Conservation (phyloP, 1,140 invertebrate species). For the Rhopalosiphum padi region DNA sequence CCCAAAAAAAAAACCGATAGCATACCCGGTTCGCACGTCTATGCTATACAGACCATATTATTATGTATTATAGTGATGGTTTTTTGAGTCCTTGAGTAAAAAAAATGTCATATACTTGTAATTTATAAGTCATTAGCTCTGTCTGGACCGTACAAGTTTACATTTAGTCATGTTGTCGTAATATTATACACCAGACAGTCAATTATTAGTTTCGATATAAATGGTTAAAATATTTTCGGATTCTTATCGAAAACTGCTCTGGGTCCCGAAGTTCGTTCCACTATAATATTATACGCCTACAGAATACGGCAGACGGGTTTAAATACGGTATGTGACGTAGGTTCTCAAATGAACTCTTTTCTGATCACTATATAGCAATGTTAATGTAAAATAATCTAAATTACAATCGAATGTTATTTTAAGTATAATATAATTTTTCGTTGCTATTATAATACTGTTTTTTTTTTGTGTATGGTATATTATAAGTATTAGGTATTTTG, state of each 20-base stretch:
- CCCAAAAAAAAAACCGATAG: background rate
- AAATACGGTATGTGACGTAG: background rate
- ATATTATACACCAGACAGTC: background rate
- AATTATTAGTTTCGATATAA: background rate
- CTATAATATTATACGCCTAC: background rate
- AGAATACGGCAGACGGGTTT: background rate
- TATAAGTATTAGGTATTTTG: background rate
- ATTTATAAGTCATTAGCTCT: background rate
- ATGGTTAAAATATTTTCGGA: slow-evolving; percentile 16
- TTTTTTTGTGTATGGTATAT: background rate
- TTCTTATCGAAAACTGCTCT: background rate
- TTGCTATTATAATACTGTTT: background rate
- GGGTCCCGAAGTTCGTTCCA: background rate
- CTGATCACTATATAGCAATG: background rate
- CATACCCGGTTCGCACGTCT: background rate
- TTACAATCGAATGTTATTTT: background rate
- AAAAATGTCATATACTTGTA: background rate
- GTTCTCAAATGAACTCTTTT: background rate
- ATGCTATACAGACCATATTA: background rate
- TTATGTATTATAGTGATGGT: background rate
- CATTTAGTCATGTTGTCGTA: background rate
- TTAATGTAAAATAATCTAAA: slow-evolving; percentile 14
- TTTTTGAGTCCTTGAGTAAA: background rate
- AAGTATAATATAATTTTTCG: background rate
- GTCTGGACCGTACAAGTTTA: background rate